A percentile compares a stretch with the other conserved stretches of the same genome.
phyloP scores from a whole-genome alignment of 53 echinoderm and acorn worm species.

The Holothuria scabra region DNA sequence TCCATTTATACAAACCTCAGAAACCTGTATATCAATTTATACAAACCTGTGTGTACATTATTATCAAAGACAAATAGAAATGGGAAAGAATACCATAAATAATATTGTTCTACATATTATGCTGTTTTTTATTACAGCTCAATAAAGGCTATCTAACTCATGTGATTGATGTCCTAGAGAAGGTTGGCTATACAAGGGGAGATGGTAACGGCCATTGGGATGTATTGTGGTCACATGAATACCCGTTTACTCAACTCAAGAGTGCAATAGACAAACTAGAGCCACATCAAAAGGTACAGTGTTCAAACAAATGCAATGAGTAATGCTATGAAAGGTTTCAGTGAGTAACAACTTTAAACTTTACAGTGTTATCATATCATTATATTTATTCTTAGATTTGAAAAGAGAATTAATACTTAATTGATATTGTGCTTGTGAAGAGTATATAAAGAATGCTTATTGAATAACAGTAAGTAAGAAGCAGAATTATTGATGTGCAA shows the following conservation, averaged over 20 bases:
- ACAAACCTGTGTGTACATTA: not conserved
- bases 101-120: no score
- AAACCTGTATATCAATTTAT: not conserved
- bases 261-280: constrained; percentile 67
- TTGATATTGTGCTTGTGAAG: no score
- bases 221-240: constrained; percentile 96
- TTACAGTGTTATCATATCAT: not conserved
- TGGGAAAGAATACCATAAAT: no score
- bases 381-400: not conserved
- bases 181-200: constrained; percentile 80
- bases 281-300: constrained; percentile 84
- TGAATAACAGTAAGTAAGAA: no score
- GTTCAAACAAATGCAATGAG: not conserved
- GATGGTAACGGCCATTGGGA: constrained; percentile 80
- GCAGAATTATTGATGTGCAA: no score
- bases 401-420: no score
- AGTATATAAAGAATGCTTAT: no score
- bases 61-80: no score
- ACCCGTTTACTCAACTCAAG: constrained; percentile 80
- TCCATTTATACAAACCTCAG: no score
- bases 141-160: constrained; percentile 87
- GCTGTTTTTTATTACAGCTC: constrained; percentile 47
- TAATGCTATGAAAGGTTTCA: not conserved
- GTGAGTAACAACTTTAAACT: not conserved
- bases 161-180: constrained; percentile 80